Conservation (phyloP, 2,113 vertebrate species). For the Oostethus manadensis region DNA sequence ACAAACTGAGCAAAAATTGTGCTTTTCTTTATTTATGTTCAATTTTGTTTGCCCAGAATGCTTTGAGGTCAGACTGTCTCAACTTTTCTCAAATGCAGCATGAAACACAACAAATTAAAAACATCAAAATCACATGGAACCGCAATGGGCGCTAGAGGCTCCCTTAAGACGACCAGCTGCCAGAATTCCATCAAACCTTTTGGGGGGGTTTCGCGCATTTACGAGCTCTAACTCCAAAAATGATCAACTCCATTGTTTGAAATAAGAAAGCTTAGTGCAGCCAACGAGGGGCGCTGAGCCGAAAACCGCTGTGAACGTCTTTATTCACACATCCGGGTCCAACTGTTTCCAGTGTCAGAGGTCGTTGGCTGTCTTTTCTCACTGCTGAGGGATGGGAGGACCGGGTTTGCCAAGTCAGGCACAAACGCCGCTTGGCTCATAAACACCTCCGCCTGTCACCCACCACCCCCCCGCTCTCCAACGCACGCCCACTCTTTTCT, state of each 20-base stretch:
- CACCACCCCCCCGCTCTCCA: neutral
- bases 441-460: constrained; percentile 58
- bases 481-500: constrained; percentile 30
- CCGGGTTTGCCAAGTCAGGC: constrained; percentile 54
- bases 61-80: neutral
- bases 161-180: neutral
- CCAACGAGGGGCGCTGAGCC: neutral
- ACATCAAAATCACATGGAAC: neutral
- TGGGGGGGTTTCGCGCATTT: neutral
- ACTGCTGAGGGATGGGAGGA: constrained; percentile 41
- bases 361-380: constrained; percentile 59
- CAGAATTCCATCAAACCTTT: constrained; percentile 2
- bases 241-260: constrained; percentile 2
- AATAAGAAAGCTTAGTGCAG: too few relatives aligned
- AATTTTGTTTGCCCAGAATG: neutral
- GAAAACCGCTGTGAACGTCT: constrained; percentile 25
- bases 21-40: neutral
- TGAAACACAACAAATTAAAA: neutral
- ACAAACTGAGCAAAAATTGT: neutral
- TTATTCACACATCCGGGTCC: constrained; percentile 52
- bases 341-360: constrained; percentile 65
- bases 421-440: constrained; percentile 54
- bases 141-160: neutral
- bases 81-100: neutral
- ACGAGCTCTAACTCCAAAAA: neutral